phyloP scores from a whole-genome alignment of 2,888 invertebrate species.

The Synanthedon tipuliformis region DNA sequence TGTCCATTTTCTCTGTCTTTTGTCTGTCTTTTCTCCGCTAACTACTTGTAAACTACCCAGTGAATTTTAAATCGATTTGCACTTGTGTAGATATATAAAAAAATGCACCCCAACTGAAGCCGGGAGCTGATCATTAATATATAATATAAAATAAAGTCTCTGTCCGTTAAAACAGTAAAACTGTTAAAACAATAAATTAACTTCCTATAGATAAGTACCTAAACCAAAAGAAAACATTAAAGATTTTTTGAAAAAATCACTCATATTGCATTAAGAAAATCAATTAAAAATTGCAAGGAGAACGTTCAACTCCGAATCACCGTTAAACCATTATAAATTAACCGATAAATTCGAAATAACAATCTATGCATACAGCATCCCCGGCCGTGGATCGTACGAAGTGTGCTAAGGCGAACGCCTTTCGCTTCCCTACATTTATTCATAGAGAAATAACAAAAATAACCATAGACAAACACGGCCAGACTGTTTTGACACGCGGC shows the following conservation, averaged over 20 bases:
- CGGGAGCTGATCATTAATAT: no score
- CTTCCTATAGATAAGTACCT: neutral
- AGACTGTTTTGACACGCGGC: constrained; percentile 23
- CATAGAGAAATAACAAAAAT: constrained; percentile 70
- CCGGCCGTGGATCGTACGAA: constrained; percentile 26
- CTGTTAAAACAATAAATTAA: no score
- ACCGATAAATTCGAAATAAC: neutral
- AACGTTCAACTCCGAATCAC: neutral
- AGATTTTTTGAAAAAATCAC: no score
- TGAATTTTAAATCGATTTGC: no score
- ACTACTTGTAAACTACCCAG: no score
- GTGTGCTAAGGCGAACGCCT: constrained; percentile 68
- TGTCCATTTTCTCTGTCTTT: no score
- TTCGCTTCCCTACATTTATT: constrained; percentile 66
- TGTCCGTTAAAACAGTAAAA: no score
- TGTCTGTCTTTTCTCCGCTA: no score
- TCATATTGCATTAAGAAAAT: no score
- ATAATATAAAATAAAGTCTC: no score
- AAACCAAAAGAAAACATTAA: neutral
- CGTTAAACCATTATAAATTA: constrained; percentile 2
- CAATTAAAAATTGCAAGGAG: neutral
- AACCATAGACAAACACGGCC: constrained; percentile 47
- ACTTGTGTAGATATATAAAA: no score
- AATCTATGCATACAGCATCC: neutral
- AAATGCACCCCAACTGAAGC: no score